Base-by-base conservation (phyloP, 1,140 invertebrate species). In the Drosophila azteca region DNA sequence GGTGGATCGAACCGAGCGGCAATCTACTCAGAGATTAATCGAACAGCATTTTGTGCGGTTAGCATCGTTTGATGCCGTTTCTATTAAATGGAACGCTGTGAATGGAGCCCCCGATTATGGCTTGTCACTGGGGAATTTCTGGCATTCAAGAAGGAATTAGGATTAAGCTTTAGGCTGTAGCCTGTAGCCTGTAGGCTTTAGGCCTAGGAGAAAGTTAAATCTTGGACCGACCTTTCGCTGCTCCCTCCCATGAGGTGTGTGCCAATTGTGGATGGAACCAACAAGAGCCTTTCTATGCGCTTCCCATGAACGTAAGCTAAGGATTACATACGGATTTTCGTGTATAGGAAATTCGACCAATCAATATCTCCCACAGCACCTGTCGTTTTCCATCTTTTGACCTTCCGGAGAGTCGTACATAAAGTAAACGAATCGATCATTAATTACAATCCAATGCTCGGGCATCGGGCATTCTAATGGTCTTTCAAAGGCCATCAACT, bases 11-110 rank as follows among this genome's bases (percentile, higher is more conserved):
- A 5, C 5, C 24, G 24, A 26, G 24, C 24, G 24, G 24, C 24
- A 55, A 13, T 31, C 29, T 31, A 2, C 6, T 39, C 35, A 39
- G 35, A 41, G 59, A 77, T 54, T 69, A 59, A 73, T 72, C 55
- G 68, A 51, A 45, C 41, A 62, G 66, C 55, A 39, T 52, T 45
- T 61, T 55, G 43, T 71, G 69, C 66, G 64, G 77, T 57, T 65
- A 67, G 49, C 20, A n/a, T 53, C 49, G 65, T 76, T 81, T 70
- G 60, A 74, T 80, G 77, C 77, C 78, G 72, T 76, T 80, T 80
- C 62, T 26, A 31, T 31, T 7, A 31, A 71, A 79, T 65, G 66
- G 46, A 58, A 41, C 53, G 2, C 67, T 51, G 45, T 45, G 39
- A 70, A 52, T 59, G 53, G 49, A 45, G 29, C 17, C 22, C 60